Conservation (phyloP, 2,888 invertebrate species). For the Xylota sylvarum region DNA sequence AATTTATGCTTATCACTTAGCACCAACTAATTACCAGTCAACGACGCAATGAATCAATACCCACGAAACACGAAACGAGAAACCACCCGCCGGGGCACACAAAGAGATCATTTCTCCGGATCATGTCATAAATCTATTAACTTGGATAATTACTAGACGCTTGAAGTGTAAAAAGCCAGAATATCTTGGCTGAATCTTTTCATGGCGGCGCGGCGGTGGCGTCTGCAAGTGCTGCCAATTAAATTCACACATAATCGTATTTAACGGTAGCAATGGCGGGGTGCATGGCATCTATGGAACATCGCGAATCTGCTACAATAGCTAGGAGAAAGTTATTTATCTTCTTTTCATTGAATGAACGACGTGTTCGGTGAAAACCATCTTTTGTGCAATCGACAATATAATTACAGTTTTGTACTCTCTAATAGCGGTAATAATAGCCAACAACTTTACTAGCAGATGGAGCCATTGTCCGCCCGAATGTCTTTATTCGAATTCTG, state of each 20-base stretch:
- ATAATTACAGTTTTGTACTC: slow-evolving; percentile 47
- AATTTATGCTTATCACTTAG: slow-evolving; percentile 10
- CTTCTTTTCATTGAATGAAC: slow-evolving; percentile 38
- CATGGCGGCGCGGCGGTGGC: neutral
- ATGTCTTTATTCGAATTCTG: slow-evolving; percentile 33
- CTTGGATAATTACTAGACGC: slow-evolving; percentile 28
- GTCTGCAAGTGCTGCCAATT: slow-evolving; percentile 57
- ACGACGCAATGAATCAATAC: slow-evolving; percentile 9
- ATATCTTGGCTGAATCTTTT: slow-evolving; percentile 9
- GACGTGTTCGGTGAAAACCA: slow-evolving; percentile 55
- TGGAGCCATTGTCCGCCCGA: slow-evolving; percentile 21
- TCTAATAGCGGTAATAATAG: slow-evolving; percentile 19
- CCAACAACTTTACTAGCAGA: slow-evolving; percentile 4
- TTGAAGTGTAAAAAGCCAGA: neutral
- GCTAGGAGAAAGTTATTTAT: slow-evolving; percentile 70
- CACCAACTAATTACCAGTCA: slow-evolving; percentile 20
- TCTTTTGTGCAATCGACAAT: slow-evolving; percentile 59
- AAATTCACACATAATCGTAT: slow-evolving; percentile 52
- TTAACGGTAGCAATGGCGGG: slow-evolving; percentile 55
- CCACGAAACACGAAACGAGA: neutral
- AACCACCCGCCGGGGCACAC: slow-evolving; percentile 6
- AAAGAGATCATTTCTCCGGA: slow-evolving; percentile 19
- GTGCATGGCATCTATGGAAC: neutral
- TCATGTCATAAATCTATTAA: slow-evolving; percentile 38
- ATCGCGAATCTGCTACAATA: slow-evolving; percentile 55